Conservation (phyloP, 1,140 invertebrate genomes). For the Orius laevigatus region DNA sequence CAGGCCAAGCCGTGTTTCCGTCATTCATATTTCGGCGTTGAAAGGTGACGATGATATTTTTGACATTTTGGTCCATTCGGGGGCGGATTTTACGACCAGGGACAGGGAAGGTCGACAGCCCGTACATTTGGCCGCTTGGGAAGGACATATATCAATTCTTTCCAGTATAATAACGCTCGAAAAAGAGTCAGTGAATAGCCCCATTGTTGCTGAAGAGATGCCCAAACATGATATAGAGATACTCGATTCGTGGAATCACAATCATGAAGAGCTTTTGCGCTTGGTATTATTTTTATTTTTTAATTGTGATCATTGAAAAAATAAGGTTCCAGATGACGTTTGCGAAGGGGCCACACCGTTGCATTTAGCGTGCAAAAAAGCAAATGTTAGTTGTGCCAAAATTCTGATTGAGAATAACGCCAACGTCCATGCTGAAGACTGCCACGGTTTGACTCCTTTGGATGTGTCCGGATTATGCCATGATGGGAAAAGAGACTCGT, state of each 20-base stretch:
- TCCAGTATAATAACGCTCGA: not conserved
- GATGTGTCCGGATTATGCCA: slow-evolving; percentile 27
- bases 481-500: not conserved
- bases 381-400: slow-evolving; percentile 27
- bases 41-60: slow-evolving; percentile 26
- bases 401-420: slow-evolving; percentile 30
- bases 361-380: slow-evolving; percentile 30
- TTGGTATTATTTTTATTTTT: slow-evolving; percentile 8
- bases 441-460: slow-evolving; percentile 29
- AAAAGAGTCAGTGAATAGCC: not conserved
- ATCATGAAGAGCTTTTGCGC: slow-evolving; percentile 13
- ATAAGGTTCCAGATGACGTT: slow-evolving; percentile 16
- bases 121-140: slow-evolving; percentile 30
- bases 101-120: slow-evolving; percentile 30
- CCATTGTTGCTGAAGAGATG: not conserved
- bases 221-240: slow-evolving; percentile 6
- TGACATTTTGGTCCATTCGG: slow-evolving; percentile 26
- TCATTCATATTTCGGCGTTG: slow-evolving; percentile 28
- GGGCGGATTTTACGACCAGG: slow-evolving; percentile 23
- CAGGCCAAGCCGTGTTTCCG: slow-evolving; percentile 27
- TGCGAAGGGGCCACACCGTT: slow-evolving; percentile 25
- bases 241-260: slow-evolving; percentile 19
- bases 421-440: slow-evolving; percentile 27
- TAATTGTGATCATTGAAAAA: too few relatives aligned
- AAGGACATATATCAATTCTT: slow-evolving; percentile 28